These are phyloP conservation scores for Phoxinus dragarum DNA, from an alignment of 2,797 vertebrate species.

Conservation along the genomic window DNA sequence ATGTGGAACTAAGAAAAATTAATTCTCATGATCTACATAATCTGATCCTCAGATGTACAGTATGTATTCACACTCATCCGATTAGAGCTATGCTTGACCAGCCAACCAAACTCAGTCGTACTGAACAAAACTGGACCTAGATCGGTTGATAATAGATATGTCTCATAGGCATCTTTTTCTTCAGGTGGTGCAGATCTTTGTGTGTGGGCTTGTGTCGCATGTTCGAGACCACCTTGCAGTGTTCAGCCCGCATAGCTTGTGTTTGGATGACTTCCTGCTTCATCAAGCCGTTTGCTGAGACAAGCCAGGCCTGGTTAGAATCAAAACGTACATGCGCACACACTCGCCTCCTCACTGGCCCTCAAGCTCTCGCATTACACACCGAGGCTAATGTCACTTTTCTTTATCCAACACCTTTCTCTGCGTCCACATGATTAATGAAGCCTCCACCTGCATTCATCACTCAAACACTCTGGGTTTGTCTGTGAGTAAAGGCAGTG, in stretches of 20 bases:
- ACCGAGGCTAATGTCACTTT: slow-evolving; percentile 58
- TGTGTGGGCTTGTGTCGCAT: slow-evolving; percentile 53
- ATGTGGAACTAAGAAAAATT: not conserved
- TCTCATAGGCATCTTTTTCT: slow-evolving; percentile 19
- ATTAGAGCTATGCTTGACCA: slow-evolving; percentile 1
- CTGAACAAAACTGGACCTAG: slow-evolving; percentile 1
- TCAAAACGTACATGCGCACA: slow-evolving; percentile 50
- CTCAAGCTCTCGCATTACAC: slow-evolving; percentile 52
- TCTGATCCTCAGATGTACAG: not conserved
- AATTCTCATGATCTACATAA: not conserved
- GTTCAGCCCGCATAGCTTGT: slow-evolving; percentile 42
- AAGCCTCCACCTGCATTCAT: slow-evolving; percentile 52
- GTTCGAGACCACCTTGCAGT: slow-evolving; percentile 43
- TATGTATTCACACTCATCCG: not conserved
- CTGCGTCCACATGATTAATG: slow-evolving; percentile 60
- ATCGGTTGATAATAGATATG: not conserved
- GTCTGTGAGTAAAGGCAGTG: slow-evolving; percentile 38
- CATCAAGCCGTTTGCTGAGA: slow-evolving; percentile 59
- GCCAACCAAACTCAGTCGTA: not conserved
- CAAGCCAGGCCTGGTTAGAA: slow-evolving; percentile 61
- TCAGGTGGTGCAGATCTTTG: slow-evolving; percentile 27
- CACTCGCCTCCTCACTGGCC: slow-evolving; percentile 47
- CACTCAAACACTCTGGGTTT: slow-evolving; percentile 42
- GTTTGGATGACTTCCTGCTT: slow-evolving; percentile 61
- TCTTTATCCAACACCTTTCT: slow-evolving; percentile 63